phyloP scores from a whole-genome alignment of 2,797 vertebrate species.

The Paedocypris micromegethes region DNA sequence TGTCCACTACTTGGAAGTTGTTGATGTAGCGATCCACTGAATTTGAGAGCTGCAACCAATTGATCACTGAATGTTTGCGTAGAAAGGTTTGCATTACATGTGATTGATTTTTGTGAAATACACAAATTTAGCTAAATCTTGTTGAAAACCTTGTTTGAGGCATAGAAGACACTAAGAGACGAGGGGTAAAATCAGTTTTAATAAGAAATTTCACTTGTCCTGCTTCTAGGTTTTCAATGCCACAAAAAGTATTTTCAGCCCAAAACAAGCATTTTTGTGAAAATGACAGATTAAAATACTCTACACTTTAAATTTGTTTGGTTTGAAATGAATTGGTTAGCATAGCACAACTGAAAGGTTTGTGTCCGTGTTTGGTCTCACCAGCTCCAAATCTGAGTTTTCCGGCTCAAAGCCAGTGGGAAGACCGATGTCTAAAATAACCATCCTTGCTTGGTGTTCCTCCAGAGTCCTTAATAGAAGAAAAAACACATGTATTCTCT shows the following conservation, averaged over 20 bases:
- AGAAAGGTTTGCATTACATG: too few species aligned
- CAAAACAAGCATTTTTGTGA: too few species aligned
- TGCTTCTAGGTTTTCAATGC: too few species aligned
- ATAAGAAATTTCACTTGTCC: too few species aligned
- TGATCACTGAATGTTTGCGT: too few species aligned
- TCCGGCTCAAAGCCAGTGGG: conserved; percentile 72
- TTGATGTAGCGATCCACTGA: conserved; percentile 70
- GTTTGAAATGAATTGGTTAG: not conserved
- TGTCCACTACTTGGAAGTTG: conserved; percentile 68
- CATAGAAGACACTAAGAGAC: too few species aligned
- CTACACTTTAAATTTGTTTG: not conserved
- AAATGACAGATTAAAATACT: too few species aligned
- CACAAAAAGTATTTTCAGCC: too few species aligned
- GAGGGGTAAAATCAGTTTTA: too few species aligned
- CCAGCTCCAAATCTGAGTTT: conserved; percentile 66
- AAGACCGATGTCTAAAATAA: conserved; percentile 65
- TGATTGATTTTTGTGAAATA: too few species aligned
- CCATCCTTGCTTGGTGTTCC: conserved; percentile 64
- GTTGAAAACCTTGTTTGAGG: too few species aligned
- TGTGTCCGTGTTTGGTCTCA: conserved; percentile 34
- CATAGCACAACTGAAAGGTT: not conserved
- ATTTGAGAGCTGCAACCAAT: conserved; percentile 58
- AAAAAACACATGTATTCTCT: not conserved
- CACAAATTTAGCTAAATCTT: too few species aligned
- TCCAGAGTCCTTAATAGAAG: conserved; percentile 57